Evolutionary conservation across 2,797 vertebrate species (phyloP), one percentile per base, ranked within the genome.

Genomic region (Coranthus polyacanthus): DNA sequence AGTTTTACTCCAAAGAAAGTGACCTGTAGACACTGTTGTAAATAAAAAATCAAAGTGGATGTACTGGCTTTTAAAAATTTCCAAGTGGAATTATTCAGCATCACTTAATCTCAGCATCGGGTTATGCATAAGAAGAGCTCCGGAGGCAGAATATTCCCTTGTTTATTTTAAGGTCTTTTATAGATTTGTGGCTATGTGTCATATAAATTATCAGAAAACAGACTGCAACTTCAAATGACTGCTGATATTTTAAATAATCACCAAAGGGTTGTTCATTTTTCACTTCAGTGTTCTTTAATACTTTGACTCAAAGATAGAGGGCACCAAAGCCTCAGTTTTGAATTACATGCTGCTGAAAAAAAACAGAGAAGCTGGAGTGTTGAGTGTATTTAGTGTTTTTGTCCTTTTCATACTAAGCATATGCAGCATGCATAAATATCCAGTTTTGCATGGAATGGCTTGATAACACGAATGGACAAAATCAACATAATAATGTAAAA

Each of bases 1-100:
- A 89, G 88, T 89, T 93, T 90, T 85, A 89, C 83, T 89, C 86
- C 64, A 83, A 85, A 82, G 78, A 86, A 69, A 66, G 84, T 84
- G 89, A 90, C 88, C 84, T 71, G 81, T 76, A 81, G 86, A 90
- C 78, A 82, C 56, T 43, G 75, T 71, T 85, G 83, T 82, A 84
- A 88, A 88, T 81, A 85, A 82, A 83, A 69, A 74, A 73, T 58
- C 54, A 44, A 79, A 77, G 45, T 58, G 60, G 26, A 34, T 58
- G 69, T 16, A 22, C 38, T 44, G 64, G 68, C 78, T 77, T 71
- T 75, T 67, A 62, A 43, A 78, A 42, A 37, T 63, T 63, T 75
- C 68, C 38, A 61, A 51, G 51, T 66, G 62, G 41, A 83, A 85
- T 85, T 76, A 84, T 86, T 83, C 54, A 78, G 39, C 21, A 64